phyloP scores from a whole-genome alignment of 2,113 vertebrate species.

The Nasalis larvatus region DNA sequence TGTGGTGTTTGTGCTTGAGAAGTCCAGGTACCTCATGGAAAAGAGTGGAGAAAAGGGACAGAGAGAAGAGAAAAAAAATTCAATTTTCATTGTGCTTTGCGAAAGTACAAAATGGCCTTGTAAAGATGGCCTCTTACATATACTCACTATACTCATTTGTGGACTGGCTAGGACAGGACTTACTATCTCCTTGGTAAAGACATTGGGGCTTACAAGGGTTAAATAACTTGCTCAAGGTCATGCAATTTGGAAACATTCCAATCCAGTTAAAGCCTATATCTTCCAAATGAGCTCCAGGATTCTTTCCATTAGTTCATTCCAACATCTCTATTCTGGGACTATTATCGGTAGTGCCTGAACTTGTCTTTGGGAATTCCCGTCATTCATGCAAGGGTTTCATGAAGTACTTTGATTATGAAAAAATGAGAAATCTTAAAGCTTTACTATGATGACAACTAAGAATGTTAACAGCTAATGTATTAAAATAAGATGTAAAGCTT shows the following conservation, averaged over 20 bases:
- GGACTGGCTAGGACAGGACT: neutral
- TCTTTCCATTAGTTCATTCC: slow-evolving; percentile 72
- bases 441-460: neutral
- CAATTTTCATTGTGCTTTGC: neutral
- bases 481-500: neutral
- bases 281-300: slow-evolving; percentile 33
- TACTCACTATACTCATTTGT: neutral
- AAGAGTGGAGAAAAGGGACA: neutral
- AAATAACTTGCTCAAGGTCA: slow-evolving; percentile 14
- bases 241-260: slow-evolving; percentile 10
- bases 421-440: slow-evolving; percentile 10
- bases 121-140: neutral
- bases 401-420: slow-evolving; percentile 23
- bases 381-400: slow-evolving; percentile 45
- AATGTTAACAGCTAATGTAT: neutral
- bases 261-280: slow-evolving; percentile 1
- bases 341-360: slow-evolving; percentile 55
- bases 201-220: neutral
- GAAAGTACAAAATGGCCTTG: neutral
- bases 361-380: slow-evolving; percentile 49
- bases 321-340: slow-evolving; percentile 71
- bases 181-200: neutral
- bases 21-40: neutral
- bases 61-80: neutral
- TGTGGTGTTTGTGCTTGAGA: neutral